Evolutionary conservation across 2,888 invertebrate species (phyloP), one percentile per base, ranked within the genome.

Genomic region (Pristionchus entomophagus): DNA sequence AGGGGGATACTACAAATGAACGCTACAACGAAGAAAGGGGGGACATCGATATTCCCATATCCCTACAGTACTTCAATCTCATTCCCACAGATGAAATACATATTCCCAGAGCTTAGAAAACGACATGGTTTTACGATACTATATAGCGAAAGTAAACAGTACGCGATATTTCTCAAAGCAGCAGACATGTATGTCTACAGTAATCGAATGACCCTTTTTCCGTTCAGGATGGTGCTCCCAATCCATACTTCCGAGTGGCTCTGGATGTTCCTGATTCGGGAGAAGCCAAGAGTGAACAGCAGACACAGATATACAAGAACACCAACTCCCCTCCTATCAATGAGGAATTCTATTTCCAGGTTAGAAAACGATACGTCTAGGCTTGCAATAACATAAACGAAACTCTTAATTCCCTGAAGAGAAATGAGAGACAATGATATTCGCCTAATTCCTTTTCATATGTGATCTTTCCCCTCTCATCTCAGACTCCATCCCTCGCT

Each of bases 311-410:
- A 10, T 92, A 89, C 87, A 89, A 88, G 26, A 87, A 89, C n/a
- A 92, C 91, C 0, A 69, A 89, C 1, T 92, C 92, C 4, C 93
- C 93, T 2, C 85, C 85, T 1, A 91, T 93, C 81, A 87, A 90
- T 26, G 93, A 93, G 83, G 92, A 93, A 35, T 93, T 92, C 87
- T 92, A 88, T 86, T 93, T 93, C 87, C 92, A 92, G 69, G 93
- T 93, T 69, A 17, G 53, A 35, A 81, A 6, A 62, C 22, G 26
- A n/a, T n/a, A 56, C 56, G 26, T 26, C 26, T 53, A 59, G 12
- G n/a, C n/a, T n/a, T n/a, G n/a, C n/a, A 29, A 10, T 59, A 59
- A 14, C 59, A 73, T 29, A 19, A 73, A 1, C 65, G 29, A 41
- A 45, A 38, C 35, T 32, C 69, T 8, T 56, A 26, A 35, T 49